phyloP scores from a whole-genome alignment of 2,797 vertebrate species.

The Trichosurus vulpecula region DNA sequence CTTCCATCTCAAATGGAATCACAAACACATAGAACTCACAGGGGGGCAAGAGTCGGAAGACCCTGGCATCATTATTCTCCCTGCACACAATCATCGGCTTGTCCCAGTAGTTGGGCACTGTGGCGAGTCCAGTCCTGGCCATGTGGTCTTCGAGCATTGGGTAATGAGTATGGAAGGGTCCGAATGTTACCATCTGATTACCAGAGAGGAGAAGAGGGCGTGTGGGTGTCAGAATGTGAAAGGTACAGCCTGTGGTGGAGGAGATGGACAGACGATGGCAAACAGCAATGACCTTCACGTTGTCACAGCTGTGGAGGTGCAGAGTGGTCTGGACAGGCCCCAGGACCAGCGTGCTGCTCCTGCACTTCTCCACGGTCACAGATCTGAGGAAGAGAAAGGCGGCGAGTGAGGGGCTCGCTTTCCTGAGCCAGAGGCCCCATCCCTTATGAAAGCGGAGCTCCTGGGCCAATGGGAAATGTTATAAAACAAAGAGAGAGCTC shows the following conservation, averaged over 20 bases:
- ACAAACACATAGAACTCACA: slow-evolving; percentile 90
- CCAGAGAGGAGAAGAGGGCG: slow-evolving; percentile 93
- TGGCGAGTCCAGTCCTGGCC: slow-evolving; percentile 94
- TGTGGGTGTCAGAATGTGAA: slow-evolving; percentile 92
- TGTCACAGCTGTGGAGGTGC: slow-evolving; percentile 94
- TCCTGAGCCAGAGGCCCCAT: not conserved
- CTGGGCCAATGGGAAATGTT: not conserved
- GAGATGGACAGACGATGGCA: slow-evolving; percentile 89
- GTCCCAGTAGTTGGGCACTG: slow-evolving; percentile 95
- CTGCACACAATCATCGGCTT: slow-evolving; percentile 89
- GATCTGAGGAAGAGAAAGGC: slow-evolving; percentile 85
- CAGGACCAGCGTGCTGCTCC: slow-evolving; percentile 93
- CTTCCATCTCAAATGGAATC: slow-evolving; percentile 96
- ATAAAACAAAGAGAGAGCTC: not conserved
- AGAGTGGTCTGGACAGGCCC: slow-evolving; percentile 92
- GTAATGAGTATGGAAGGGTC: slow-evolving; percentile 96
- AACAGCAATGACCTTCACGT: slow-evolving; percentile 89
- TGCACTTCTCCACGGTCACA: slow-evolving; percentile 95
- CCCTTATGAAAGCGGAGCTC: slow-evolving; percentile 33
- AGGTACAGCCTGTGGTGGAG: slow-evolving; percentile 87
- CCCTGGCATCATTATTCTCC: slow-evolving; percentile 81
- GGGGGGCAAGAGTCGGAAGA: slow-evolving; percentile 90
- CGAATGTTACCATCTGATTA: slow-evolving; percentile 90
- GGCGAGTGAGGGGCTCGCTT: not conserved
- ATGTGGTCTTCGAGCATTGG: slow-evolving; percentile 97